These are phyloP conservation scores for Penelope pileata DNA, from an alignment of 2,113 vertebrate species.

Conservation along the genomic window DNA sequence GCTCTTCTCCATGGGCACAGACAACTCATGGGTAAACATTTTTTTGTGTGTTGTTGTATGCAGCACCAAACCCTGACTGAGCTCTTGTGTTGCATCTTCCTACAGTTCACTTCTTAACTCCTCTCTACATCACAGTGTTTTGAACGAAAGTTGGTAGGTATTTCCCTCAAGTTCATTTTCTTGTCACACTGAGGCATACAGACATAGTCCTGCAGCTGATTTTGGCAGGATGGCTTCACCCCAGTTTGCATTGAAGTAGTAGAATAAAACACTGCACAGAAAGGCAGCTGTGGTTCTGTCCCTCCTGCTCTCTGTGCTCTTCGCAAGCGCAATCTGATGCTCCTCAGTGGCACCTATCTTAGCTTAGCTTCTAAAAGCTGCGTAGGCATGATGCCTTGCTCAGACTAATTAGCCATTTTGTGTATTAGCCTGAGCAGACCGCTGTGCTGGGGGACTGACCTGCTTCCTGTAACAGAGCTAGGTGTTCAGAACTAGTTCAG, in stretches of 20 bases:
- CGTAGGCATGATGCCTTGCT: background rate
- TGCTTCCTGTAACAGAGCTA: background rate
- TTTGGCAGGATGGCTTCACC: background rate
- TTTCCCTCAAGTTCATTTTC: background rate
- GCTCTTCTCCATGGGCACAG: background rate
- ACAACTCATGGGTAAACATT: accelerated
- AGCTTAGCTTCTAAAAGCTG: background rate
- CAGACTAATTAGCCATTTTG: background rate
- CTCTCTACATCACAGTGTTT: background rate
- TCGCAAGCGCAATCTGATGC: background rate
- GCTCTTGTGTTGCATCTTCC: background rate
- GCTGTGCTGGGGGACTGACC: background rate
- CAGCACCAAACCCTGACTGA: background rate
- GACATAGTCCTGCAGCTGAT: background rate
- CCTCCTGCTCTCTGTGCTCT: background rate
- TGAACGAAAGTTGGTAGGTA: background rate
- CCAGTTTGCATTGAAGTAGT: background rate
- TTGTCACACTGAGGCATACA: background rate
- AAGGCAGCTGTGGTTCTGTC: background rate
- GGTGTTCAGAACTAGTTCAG: background rate
- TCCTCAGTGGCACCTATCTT: background rate
- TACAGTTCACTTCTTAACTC: background rate
- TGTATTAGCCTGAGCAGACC: background rate
- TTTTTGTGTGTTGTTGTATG: background rate
- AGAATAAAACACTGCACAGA: background rate